phyloP scores from a whole-genome alignment of 1,140 invertebrate species.

The Drosophila jambulina region DNA sequence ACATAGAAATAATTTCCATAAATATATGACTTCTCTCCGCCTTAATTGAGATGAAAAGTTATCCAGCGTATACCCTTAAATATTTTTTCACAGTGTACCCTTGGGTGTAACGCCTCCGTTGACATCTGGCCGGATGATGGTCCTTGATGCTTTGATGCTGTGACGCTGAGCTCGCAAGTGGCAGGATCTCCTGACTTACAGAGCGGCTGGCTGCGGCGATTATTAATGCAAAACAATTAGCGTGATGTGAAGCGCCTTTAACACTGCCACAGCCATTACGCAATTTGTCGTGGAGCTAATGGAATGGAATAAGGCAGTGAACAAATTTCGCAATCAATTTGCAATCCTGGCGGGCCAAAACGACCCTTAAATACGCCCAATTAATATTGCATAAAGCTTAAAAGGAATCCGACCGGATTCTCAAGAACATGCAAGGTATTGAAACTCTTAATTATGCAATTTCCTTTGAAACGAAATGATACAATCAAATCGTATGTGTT shows the following conservation, averaged over 20 bases:
- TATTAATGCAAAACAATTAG: constrained; percentile 63
- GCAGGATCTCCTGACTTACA: constrained; percentile 9
- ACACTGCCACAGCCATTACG: constrained; percentile 10
- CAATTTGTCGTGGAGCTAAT: constrained; percentile 20
- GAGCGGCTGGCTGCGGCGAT: constrained; percentile 17
- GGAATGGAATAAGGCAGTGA: constrained; percentile 25
- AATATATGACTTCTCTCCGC: background rate
- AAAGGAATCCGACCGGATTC: background rate
- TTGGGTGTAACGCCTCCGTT: constrained; percentile 10
- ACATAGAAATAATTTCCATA: background rate
- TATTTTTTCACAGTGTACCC: background rate
- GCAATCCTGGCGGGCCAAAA: constrained; percentile 3
- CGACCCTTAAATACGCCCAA: constrained; percentile 10
- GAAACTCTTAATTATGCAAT: constrained; percentile 41
- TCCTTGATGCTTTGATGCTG: constrained; percentile 22
- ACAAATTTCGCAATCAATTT: constrained; percentile 33
- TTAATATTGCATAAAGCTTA: constrained; percentile 34
- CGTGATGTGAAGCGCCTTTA: constrained; percentile 24
- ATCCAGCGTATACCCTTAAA: background rate
- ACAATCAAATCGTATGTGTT: constrained; percentile 2
- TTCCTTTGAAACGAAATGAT: constrained; percentile 7
- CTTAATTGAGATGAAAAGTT: background rate
- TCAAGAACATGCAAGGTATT: constrained; percentile 19
- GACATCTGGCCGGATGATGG: constrained; percentile 26
- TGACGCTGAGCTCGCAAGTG: background rate